Base-by-base conservation (phyloP, 2,888 invertebrate genomes). In the Drosophila eohydei region DNA sequence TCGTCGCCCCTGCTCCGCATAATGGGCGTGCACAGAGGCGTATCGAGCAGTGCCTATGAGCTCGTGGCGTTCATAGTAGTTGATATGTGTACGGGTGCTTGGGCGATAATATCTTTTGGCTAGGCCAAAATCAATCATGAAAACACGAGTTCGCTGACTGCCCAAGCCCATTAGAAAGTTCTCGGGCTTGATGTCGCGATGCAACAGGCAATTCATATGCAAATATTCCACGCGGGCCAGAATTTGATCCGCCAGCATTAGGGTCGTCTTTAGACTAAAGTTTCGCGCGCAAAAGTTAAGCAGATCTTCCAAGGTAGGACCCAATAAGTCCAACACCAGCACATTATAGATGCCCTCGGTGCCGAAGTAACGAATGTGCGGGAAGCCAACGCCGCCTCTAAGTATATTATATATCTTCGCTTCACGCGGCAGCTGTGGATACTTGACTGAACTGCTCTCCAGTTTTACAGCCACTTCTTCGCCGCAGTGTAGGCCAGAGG, bases 111-210 rank as follows among this genome's bases (percentile, higher is more conserved):
- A 86, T 30, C 72, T 48, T 28, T 87, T 89, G 36, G 89, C 84
- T 51, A 86, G 61, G 0, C 86, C 86, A 30, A 89, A 86, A 32
- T 86, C 86, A 44, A 89, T 87, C 61, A 86, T 71, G 12, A 58
- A 86, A 0, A 86, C 73, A 1, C 72, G 72, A 3, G 56, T 55
- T 0, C 70, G 56, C 21, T 83, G 70, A 1, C 51, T 57, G 9
- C 80, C 87, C 43, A 80, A 30, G 2, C 86, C 86, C 80, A 86
- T 81, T 0, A 86, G 64, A 14, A 86, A 87, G 44, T 86, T 86
- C 7, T 86, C 89, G 8, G 86, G 89, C 63, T 86, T 86, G n/a
- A 86, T 87, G 44, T 86, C 86, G 5, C 86, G 84, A 63, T 86
- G 86, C 9, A 89, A 40, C 30, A 81, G 40, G 8, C 72, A 71